A percentile compares a stretch with the other conserved stretches of the same genome.
phyloP scores from a whole-genome alignment of 2,888 invertebrate genomes.

The Belgica antarctica region DNA sequence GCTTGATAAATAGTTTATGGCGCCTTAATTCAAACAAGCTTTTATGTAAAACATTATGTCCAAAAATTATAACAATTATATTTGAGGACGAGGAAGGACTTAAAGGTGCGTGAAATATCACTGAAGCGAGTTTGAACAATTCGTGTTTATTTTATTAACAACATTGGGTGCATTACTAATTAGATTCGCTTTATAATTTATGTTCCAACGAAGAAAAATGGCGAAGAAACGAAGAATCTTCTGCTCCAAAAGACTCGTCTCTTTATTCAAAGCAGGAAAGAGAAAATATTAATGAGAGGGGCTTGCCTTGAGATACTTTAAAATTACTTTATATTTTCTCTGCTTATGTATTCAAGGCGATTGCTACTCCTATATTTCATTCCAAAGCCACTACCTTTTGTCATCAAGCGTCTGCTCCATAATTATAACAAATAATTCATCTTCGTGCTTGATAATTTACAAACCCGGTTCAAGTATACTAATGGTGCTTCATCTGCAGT shows the following conservation, averaged over 20 bases:
- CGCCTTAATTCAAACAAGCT: too few relatives aligned
- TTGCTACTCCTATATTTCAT: neutral
- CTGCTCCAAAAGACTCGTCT: neutral
- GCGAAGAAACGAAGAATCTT: conserved; percentile 12
- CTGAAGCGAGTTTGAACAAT: conserved; percentile 1
- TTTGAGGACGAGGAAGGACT: too few relatives aligned
- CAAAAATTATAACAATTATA: too few relatives aligned
- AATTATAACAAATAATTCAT: neutral
- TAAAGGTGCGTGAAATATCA: neutral
- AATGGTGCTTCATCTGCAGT: too few relatives aligned
- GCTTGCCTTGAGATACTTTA: conserved; percentile 22
- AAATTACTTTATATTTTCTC: conserved; percentile 24
- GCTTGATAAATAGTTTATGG: neutral
- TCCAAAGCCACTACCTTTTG: neutral
- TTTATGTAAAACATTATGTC: too few relatives aligned
- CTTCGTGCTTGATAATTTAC: neutral
- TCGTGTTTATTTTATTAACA: conserved; percentile 15
- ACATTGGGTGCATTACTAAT: conserved; percentile 22
- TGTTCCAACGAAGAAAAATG: conserved; percentile 11
- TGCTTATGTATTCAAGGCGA: conserved; percentile 23
- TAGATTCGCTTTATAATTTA: conserved; percentile 7
- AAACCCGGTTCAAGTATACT: neutral
- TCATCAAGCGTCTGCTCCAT: neutral
- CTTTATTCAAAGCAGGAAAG: conserved; percentile 17
- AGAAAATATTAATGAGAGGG: conserved; percentile 20